Percentiles rank a stretch among this genome's conserved stretches.
Evolutionary conservation across 2,888 invertebrate species (phyloP).

Genomic region (Peribatodes rhomboidaria): DNA sequence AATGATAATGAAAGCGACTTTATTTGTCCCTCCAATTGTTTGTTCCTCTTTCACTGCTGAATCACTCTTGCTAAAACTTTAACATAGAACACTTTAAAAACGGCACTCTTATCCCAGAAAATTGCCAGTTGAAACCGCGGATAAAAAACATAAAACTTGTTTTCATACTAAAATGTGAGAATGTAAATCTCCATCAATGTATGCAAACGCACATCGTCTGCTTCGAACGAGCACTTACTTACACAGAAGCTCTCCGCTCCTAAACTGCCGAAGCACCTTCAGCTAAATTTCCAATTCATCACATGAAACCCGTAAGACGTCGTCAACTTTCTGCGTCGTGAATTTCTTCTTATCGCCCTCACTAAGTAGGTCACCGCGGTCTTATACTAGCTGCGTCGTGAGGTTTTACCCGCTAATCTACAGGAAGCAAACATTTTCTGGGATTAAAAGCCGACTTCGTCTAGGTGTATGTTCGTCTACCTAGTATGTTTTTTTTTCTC

Average conservation of each 20-base stretch:
- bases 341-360: conserved; percentile 57
- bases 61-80: too few species aligned
- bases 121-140: too few species aligned
- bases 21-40: too few species aligned
- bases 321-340: conserved; percentile 49
- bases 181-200: conserved; percentile 4
- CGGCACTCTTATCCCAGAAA: too few species aligned
- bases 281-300: conserved; percentile 43
- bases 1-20: too few species aligned
- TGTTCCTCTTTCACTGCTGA: too few species aligned
- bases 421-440: not conserved
- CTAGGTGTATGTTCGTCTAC: too few species aligned
- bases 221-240: conserved; percentile 29
- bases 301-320: conserved; percentile 36
- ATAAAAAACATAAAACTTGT: not conserved
- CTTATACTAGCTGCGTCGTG: not conserved
- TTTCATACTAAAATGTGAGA: conserved; percentile 3
- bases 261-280: conserved; percentile 25
- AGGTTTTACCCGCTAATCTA: not conserved
- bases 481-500: too few species aligned
- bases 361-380: conserved; percentile 61
- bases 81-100: too few species aligned
- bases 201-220: conserved; percentile 30
- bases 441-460: too few species aligned
- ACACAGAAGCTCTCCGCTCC: conserved; percentile 19